Conservation (phyloP, 2,113 vertebrate species). For the Hiodon alosoides region DNA sequence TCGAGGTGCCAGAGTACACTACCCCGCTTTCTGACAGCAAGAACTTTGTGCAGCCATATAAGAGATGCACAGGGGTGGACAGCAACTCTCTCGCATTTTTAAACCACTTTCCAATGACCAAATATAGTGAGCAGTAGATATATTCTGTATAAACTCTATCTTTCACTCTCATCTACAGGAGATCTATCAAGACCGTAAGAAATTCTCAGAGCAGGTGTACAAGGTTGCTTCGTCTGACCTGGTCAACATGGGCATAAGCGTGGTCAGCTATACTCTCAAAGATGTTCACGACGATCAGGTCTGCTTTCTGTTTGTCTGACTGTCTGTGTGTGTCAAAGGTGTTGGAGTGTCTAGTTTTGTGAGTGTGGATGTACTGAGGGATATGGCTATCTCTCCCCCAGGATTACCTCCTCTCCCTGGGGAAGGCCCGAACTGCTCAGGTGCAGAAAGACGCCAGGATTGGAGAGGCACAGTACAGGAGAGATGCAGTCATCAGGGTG, state of each 20-base stretch:
- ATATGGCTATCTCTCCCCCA: constrained; percentile 37
- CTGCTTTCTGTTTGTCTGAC: neutral
- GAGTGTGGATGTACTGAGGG: neutral
- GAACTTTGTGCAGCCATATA: no score
- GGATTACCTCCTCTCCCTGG: constrained; percentile 81
- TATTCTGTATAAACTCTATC: no score
- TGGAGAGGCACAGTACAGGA: constrained; percentile 84
- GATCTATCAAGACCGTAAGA: constrained; percentile 92
- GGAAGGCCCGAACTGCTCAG: constrained; percentile 85
- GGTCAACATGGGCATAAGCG: constrained; percentile 92
- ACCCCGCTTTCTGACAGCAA: no score
- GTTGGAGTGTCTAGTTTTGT: neutral
- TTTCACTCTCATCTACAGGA: constrained; percentile 58
- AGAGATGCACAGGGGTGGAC: no score
- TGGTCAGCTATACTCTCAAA: constrained; percentile 92
- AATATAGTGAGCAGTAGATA: no score
- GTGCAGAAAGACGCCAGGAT: constrained; percentile 86
- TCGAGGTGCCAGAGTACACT: constrained; percentile 69
- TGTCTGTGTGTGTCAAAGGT: neutral
- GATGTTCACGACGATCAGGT: constrained; percentile 94
- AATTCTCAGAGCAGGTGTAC: constrained; percentile 93
- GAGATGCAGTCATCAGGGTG: constrained; percentile 81
- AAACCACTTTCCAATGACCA: no score
- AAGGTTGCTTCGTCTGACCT: constrained; percentile 91
- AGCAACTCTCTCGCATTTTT: no score